Evolutionary conservation across 2,113 vertebrate genomes (phyloP), one percentile per base, ranked within the genome.

Genomic region (Hippoglossus stenolepis): DNA sequence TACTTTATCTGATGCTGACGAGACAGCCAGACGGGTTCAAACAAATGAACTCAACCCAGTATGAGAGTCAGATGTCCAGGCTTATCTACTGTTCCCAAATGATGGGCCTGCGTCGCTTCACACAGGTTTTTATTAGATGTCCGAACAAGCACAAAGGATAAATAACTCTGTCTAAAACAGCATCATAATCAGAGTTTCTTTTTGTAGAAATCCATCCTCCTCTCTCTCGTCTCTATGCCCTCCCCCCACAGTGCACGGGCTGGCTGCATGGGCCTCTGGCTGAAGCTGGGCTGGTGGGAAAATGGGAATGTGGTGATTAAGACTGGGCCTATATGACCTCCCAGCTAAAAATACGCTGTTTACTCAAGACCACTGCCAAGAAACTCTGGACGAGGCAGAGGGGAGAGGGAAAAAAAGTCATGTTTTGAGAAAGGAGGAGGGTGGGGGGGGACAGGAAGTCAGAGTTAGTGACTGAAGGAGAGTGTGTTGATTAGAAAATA

Each of bases 301-400:
- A 91, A 69, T 87, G 1, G 91, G 90, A 89, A 87, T 94, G 90
- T 85, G 90, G 93, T 92, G 92, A 91, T 89, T 85, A 94, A 94
- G 93, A 94, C 91, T 89, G 85, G 90, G 91, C 87, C 91, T 94
- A 94, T 94, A 95, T 95, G 95, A 95, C 95, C 94, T 95, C 57
- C 87, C 35, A 73, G 92, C 95, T 96, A 96, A 96, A 96, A 96
- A 96, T 96, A 96, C 93, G 87, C 92, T 94, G 95, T 95, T 96
- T 95, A 94, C 92, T 90, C 88, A 94, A 91, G 79, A 85, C 90
- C 90, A 91, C 90, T 95, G 95, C 95, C 95, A 95, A 96, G 92
- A 94, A 95, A 94, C 94, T 92, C 91, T 90, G 91, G 82, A 93
- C 93, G 88, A 92, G 89, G 93, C 89, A 91, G 93, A 94, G 90